Conservation (phyloP, 2,888 invertebrate genomes). For the Coremacera marginata region DNA sequence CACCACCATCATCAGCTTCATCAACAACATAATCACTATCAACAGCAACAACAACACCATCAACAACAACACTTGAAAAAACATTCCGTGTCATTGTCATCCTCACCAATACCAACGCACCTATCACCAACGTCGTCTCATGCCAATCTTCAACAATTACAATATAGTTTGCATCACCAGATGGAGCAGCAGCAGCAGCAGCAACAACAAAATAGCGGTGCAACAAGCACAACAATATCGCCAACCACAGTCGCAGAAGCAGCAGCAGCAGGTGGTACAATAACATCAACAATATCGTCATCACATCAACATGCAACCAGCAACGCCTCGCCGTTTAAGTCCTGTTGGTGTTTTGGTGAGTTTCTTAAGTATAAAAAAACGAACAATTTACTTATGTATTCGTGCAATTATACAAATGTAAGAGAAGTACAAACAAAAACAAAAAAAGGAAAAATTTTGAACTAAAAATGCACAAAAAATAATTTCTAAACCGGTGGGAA, state of each 20-base stretch:
- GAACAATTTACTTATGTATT: constrained; percentile 25
- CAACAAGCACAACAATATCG: constrained; percentile 33
- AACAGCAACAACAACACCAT: constrained; percentile 47
- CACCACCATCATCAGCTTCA: constrained; percentile 52
- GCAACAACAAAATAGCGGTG: constrained; percentile 39
- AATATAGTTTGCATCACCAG: constrained; percentile 48
- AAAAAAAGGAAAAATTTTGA: constrained; percentile 25
- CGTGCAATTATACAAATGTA: too few relatives aligned
- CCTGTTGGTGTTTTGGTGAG: constrained; percentile 70
- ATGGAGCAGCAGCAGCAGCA: constrained; percentile 51
- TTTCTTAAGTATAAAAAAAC: constrained; percentile 47
- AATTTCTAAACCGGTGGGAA: constrained; percentile 42
- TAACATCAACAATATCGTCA: constrained; percentile 54
- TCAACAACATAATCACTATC: constrained; percentile 49
- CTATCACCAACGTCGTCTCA: constrained; percentile 53
- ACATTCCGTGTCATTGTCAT: constrained; percentile 57
- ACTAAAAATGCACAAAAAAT: background rate
- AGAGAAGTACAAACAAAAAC: background rate
- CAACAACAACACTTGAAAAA: constrained; percentile 50
- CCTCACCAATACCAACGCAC: constrained; percentile 53
- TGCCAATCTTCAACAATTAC: constrained; percentile 46
- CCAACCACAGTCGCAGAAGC: constrained; percentile 31
- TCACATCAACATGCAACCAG: constrained; percentile 52
- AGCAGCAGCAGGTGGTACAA: constrained; percentile 46
- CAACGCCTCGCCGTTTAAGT: constrained; percentile 59